Base-by-base conservation (phyloP, 2,797 vertebrate species). In the Iguana delicatissima region DNA sequence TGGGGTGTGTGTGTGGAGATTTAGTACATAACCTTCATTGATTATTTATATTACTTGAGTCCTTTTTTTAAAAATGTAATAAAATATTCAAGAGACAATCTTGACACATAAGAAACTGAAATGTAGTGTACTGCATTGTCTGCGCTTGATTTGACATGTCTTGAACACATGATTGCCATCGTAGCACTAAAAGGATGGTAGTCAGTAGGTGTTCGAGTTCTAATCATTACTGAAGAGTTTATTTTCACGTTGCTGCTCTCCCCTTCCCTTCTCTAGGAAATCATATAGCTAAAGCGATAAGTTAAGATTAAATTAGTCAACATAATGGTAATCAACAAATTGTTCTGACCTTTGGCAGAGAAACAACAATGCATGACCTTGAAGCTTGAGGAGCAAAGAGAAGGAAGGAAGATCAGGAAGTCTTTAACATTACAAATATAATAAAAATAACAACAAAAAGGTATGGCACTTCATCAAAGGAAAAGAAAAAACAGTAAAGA, bases 221-320 rank as follows among this genome's bases (percentile, higher is more conserved):
- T 95, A 92, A 92, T 93, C 90, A 94, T 92, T 96, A 91, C 84
- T 95, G 94, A 85, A 93, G 86, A 83, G 87, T 92, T 90, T 96
- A 93, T 93, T 96, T 96, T 95, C 91, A 93, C 91, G 88, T 89
- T 94, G 79, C 94, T 94, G 95, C 96, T 92, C 89, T 93, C 93
- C 94, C 83, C 92, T 80, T 92, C 76, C 69, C 59, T 93, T 94
- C 94, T 94, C 92, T 94, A 93, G 89, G 90, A 94, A 96, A 95
- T 95, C 88, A 77, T 95, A 95, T 94, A 0, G 24, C 86, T 94
- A 95, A 96, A 96, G 92, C 91, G 89, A 67, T 92, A 92, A 92
- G 91, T 93, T 95, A 94, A 91, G 93, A 96, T 92, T 94, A 95
- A 96, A 95, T 96, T 94, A 95, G 93, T 95, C 93, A 95, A 94